These are phyloP conservation scores for Callipepla squamata DNA, from an alignment of 2,113 vertebrate genomes.

Conservation along the genomic window DNA sequence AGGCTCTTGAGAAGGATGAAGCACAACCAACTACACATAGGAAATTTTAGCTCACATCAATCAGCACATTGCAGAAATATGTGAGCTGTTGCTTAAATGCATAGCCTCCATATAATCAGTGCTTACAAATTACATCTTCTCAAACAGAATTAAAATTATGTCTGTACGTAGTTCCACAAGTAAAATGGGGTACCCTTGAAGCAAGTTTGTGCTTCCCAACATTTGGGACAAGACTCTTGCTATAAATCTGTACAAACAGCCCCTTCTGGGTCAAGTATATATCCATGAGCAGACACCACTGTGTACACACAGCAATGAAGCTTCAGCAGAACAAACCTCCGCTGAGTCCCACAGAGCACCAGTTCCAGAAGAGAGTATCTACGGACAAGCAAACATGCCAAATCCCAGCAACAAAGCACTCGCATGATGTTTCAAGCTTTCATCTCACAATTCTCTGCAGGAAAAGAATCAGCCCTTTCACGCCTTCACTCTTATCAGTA, in stretches of 20 bases:
- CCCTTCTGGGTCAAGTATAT: neutral
- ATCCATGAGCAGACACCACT: neutral
- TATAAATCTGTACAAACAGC: neutral
- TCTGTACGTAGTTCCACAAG: neutral
- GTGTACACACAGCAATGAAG: neutral
- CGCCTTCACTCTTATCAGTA: neutral
- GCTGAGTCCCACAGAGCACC: neutral
- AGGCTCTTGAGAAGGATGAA: neutral
- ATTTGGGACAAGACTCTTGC: neutral
- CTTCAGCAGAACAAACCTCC: neutral
- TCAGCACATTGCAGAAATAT: neutral
- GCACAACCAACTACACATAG: neutral
- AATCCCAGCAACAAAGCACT: neutral
- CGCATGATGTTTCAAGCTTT: neutral
- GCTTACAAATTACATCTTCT: neutral
- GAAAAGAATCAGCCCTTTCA: neutral
- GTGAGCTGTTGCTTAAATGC: neutral
- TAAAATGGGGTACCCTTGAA: neutral
- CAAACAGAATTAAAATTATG: neutral
- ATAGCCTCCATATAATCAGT: neutral
- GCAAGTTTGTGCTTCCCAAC: fast-evolving
- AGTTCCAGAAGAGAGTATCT: neutral
- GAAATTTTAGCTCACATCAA: neutral
- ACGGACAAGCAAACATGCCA: neutral
- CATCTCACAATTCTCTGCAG: neutral